Conservation (phyloP, 2,113 vertebrate genomes). For the Colossoma macropomum region DNA sequence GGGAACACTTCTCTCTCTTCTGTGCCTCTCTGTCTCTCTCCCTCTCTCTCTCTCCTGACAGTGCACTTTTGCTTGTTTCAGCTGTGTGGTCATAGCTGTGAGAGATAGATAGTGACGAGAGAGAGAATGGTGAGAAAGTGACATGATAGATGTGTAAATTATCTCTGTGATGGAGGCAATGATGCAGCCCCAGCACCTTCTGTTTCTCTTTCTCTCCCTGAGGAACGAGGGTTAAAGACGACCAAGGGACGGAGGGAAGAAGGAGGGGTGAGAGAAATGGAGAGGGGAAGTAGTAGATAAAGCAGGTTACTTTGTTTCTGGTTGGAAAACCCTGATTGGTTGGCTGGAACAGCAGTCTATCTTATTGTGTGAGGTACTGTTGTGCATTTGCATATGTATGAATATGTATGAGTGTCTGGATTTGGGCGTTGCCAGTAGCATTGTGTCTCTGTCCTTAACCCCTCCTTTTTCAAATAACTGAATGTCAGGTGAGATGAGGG, state of each 20-base stretch:
- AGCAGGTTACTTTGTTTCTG: constrained; percentile 85
- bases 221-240: constrained; percentile 65
- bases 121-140: constrained; percentile 92
- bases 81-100: constrained; percentile 83
- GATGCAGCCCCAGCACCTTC: constrained; percentile 99
- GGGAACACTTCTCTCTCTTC: not conserved
- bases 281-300: constrained; percentile 29
- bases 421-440: constrained; percentile 78
- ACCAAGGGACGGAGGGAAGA: constrained; percentile 59
- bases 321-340: constrained; percentile 85
- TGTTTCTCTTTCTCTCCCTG: constrained; percentile 84
- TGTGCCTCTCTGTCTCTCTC: not conserved
- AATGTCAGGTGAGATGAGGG: constrained; percentile 2
- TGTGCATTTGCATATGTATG: constrained; percentile 75
- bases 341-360: constrained; percentile 85
- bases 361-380: constrained; percentile 88
- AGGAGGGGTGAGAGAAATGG: constrained; percentile 41
- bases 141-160: constrained; percentile 99
- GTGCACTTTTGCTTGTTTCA: constrained; percentile 69
- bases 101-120: constrained; percentile 94
- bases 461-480: constrained; percentile 49
- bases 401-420: constrained; percentile 70
- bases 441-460: constrained; percentile 63
- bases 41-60: constrained; percentile 39
- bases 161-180: constrained; percentile 99